phyloP scores from a whole-genome alignment of 2,888 invertebrate species.

The Himalopsyche kuldschensis region DNA sequence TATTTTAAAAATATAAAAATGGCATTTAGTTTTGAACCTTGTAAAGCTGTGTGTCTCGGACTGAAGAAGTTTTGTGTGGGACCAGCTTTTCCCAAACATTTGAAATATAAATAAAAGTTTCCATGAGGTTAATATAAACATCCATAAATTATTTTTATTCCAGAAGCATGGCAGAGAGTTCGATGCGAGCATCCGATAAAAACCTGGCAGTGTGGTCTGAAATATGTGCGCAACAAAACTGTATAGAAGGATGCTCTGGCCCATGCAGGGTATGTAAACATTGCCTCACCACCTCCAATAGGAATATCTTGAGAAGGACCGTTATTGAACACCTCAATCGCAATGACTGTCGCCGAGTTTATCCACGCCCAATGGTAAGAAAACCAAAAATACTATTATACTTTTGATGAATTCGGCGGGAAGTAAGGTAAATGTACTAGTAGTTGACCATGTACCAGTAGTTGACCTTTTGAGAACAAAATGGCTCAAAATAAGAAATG shows the following conservation, averaged over 20 bases:
- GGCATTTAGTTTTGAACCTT: too few relatives aligned
- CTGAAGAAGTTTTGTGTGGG: too few relatives aligned
- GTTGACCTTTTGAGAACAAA: too few relatives aligned
- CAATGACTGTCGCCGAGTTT: conserved; percentile 78
- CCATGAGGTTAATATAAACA: too few relatives aligned
- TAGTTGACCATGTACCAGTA: too few relatives aligned
- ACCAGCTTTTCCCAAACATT: too few relatives aligned
- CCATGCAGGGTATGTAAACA: conserved; percentile 77
- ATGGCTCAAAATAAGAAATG: too few relatives aligned
- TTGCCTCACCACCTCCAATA: conserved; percentile 68
- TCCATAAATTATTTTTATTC: conserved; percentile 15
- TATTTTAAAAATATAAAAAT: too few relatives aligned
- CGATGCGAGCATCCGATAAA: conserved; percentile 62
- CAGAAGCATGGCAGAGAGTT: conserved; percentile 37
- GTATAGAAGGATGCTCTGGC: conserved; percentile 65
- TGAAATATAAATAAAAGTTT: too few relatives aligned
- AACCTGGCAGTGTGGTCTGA: conserved; percentile 77
- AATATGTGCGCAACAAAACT: conserved; percentile 61
- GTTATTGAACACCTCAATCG: conserved; percentile 80
- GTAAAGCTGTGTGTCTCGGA: too few relatives aligned
- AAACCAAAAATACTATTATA: not conserved
- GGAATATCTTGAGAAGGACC: conserved; percentile 64
- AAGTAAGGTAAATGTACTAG: too few relatives aligned
- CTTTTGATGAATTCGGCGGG: too few relatives aligned
- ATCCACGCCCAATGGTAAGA: conserved; percentile 70